phyloP scores from a whole-genome alignment of 2,797 vertebrate species.

The Hipposideros larvatus region DNA sequence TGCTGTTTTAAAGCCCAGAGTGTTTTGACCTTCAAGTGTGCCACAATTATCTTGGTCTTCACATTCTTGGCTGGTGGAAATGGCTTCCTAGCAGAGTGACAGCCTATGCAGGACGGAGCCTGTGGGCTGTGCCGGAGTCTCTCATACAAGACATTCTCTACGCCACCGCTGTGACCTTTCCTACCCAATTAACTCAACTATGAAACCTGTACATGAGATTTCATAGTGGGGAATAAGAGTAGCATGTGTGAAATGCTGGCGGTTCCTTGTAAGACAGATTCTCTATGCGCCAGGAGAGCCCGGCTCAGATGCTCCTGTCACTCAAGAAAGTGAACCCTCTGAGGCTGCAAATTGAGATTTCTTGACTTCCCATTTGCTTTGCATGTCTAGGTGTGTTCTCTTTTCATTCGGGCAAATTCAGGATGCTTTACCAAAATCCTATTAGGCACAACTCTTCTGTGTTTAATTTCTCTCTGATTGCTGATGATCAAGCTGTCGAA shows the following conservation, averaged over 20 bases:
- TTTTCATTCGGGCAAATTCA: conserved; percentile 68
- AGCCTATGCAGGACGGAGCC: conserved; percentile 67
- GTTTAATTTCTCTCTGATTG: conserved; percentile 76
- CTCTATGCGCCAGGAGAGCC: conserved; percentile 59
- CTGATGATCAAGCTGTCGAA: conserved; percentile 69
- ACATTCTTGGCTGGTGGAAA: conserved; percentile 85
- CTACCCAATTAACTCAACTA: conserved; percentile 83
- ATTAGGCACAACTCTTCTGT: conserved; percentile 72
- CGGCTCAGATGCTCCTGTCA: conserved; percentile 62
- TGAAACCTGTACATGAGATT: conserved; percentile 74
- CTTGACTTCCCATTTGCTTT: conserved; percentile 77
- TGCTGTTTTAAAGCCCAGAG: conserved; percentile 74
- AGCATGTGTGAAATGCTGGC: conserved; percentile 58
- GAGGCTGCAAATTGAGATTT: conserved; percentile 82
- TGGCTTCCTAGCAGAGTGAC: conserved; percentile 86
- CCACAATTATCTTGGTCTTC: conserved; percentile 85
- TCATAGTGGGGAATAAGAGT: conserved; percentile 70
- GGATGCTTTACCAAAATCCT: conserved; percentile 70
- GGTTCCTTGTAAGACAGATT: conserved; percentile 45
- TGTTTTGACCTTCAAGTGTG: conserved; percentile 88
- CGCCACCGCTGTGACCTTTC: conserved; percentile 82
- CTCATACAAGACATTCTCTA: conserved; percentile 69
- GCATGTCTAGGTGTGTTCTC: conserved; percentile 66
- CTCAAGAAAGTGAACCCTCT: conserved; percentile 65
- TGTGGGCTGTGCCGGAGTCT: not conserved